Evolutionary conservation across 2,888 invertebrate species (phyloP).

Genomic region (Lydus trimaculatus): DNA sequence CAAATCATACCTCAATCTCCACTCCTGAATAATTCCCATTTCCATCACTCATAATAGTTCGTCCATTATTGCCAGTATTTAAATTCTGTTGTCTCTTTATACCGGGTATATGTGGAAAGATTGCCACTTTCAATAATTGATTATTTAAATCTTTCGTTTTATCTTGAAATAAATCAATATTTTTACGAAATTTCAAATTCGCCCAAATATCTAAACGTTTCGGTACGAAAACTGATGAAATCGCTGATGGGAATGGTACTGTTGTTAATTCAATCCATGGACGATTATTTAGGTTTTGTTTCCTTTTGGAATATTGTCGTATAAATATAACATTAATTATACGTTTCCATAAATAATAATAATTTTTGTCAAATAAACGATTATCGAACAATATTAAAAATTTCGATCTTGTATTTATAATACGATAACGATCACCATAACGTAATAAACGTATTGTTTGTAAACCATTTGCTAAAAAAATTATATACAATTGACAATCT

Average conservation of each 20-base stretch:
- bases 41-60: constrained; percentile 37
- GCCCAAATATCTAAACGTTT: constrained; percentile 74
- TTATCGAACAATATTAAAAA: constrained; percentile 76
- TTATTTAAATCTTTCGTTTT: constrained; percentile 69
- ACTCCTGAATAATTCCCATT: constrained; percentile 64
- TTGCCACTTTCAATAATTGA: constrained; percentile 68
- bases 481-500: constrained; percentile 75
- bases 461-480: constrained; percentile 75
- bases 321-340: constrained; percentile 79
- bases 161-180: constrained; percentile 63
- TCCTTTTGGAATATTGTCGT: constrained; percentile 61
- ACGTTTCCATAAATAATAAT: constrained; percentile 79
- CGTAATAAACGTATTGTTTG: constrained; percentile 72
- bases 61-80: constrained; percentile 38
- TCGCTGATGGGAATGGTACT: constrained; percentile 75
- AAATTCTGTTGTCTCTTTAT: constrained; percentile 55
- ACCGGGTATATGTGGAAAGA: constrained; percentile 74
- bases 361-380: constrained; percentile 69
- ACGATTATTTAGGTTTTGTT: constrained; percentile 28
- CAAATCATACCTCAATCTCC: constrained; percentile 73
- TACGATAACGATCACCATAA: constrained; percentile 75
- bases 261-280: constrained; percentile 77
- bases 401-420: constrained; percentile 74
- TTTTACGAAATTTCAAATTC: constrained; percentile 66
- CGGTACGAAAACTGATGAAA: constrained; percentile 65